Evolutionary conservation across 2,888 invertebrate genomes (phyloP).

Genomic region (Phanerotoma sp.): DNA sequence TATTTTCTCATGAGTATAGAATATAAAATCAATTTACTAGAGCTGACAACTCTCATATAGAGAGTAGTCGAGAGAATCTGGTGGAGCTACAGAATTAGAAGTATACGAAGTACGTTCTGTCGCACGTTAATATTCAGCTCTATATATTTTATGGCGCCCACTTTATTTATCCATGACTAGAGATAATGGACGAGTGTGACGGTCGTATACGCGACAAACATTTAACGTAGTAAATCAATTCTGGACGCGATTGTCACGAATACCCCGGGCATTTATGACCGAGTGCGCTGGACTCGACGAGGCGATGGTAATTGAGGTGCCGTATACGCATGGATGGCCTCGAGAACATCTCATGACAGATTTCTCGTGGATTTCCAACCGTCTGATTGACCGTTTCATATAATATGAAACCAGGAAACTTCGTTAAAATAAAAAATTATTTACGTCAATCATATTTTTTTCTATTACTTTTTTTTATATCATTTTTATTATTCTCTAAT

Average conservation of each 20-base stretch:
- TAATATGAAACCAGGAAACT: constrained; percentile 8
- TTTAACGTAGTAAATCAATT: constrained; percentile 29
- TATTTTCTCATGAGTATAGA: no score
- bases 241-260: constrained; percentile 19
- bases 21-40: no score
- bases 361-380: constrained; percentile 14
- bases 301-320: constrained; percentile 23
- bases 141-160: constrained; percentile 15
- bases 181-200: constrained; percentile 24
- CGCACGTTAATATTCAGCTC: constrained; percentile 2
- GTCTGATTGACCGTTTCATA: constrained; percentile 19
- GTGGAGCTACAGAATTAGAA: no score
- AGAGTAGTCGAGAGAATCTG: no score
- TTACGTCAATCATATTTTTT: constrained; percentile 10
- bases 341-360: constrained; percentile 19
- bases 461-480: no score
- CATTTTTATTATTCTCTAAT: neutral
- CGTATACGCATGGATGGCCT: constrained; percentile 16
- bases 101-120: neutral
- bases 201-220: constrained; percentile 26
- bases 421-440: constrained; percentile 11
- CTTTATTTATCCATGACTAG: constrained; percentile 19
- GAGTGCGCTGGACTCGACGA: constrained; percentile 2
- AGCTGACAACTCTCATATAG: no score
- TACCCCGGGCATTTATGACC: constrained; percentile 24